phyloP scores from a whole-genome alignment of 1,140 invertebrate genomes.

The roundworm (Caenorhabditis elegans) region WBcel235 BX284603.4:9928001-9928500 shows the following conservation, averaged over 20 bases:
- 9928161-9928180: too few relatives aligned
- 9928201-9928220: too few relatives aligned
- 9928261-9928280: constrained; percentile 47
- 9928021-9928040: background rate
- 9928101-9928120: too few relatives aligned
- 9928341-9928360: constrained; percentile 58
- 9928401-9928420: too few relatives aligned
- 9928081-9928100: too few relatives aligned
- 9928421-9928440: background rate
- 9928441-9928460: background rate
- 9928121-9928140: too few relatives aligned
- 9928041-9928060: too few relatives aligned
- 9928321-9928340: constrained; percentile 55
- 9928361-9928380: constrained; percentile 45
- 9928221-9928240: constrained; percentile 21
- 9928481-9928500: too few relatives aligned
- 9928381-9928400: too few relatives aligned
- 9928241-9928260: constrained; percentile 53
- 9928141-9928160: too few relatives aligned
- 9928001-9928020: background rate
- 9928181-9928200: too few relatives aligned
- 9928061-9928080: too few relatives aligned
- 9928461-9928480: background rate
- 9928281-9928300: constrained; percentile 46
- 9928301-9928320: constrained; percentile 52